Base-by-base conservation (phyloP, 2,888 invertebrate genomes). In the Polymixis lichenea region DNA sequence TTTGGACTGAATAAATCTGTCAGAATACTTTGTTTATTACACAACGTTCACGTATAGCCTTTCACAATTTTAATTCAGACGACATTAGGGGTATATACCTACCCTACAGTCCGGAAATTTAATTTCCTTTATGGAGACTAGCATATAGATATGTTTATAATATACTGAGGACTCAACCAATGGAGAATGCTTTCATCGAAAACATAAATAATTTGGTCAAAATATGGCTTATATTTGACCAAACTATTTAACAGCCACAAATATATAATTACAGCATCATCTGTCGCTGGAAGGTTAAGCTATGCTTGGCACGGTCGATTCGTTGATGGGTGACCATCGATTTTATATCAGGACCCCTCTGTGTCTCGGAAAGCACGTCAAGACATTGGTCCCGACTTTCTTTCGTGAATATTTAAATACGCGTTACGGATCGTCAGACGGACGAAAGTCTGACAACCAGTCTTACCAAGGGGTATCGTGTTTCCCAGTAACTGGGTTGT, bases 11-110 rank as follows among this genome's bases (percentile, higher is more conserved):
- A 87, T 84, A 86, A 82, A 87, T 84, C 86, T 87, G 86, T 83
- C 86, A 87, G 75, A 82, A 83, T 81, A 82, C 79, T 84, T 86
- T 86, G 86, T 87, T 86, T 88, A 86, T 84, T 82, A 84, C 77
- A 68, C 72, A 70, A 56, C 55, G 69, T 65, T 69, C 72, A 68
- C 68, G 70, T 75, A 84, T 84, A 68, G 71, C 85, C 77, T 81
- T 81, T 80, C 77, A 77, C 70, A 78, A 88, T 86, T 85, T 88
- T 86, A 86, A 87, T 86, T 83, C 79, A 43, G 32, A 77, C 71
- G 79, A 82, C 78, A 84, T 84, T 82, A 87, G 60, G 78, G 78
- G 68, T 72, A 28, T 66, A 77, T 46, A 58, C 72, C 77, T 46
- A 58, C 72, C 77, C 75, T 80, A 56, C 62, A 70, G 67, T 28